Percentiles rank a stretch among this genome's conserved stretches.
These are phyloP conservation scores for Andricus curvator DNA, from an alignment of 2,888 invertebrate genomes.

Conservation along the genomic window DNA sequence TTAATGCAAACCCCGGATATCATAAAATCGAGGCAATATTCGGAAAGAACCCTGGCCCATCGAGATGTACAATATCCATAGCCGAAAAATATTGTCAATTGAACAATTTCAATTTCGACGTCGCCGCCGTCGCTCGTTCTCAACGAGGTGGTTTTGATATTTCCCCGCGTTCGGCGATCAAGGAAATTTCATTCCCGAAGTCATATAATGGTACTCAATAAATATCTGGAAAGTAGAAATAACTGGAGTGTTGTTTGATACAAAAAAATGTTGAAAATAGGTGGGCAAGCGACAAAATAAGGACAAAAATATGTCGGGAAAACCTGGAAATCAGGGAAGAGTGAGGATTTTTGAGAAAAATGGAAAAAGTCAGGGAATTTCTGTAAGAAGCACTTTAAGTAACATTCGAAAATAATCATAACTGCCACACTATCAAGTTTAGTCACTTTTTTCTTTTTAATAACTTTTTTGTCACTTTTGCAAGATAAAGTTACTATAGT, in stretches of 20 bases:
- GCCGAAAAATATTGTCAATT: slow-evolving; percentile 61
- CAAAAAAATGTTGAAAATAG: not conserved
- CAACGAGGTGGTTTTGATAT: slow-evolving; percentile 41
- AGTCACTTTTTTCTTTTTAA: too few relatives aligned
- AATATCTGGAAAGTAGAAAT: not conserved
- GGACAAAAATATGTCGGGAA: too few relatives aligned
- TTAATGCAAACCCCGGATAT: slow-evolving; percentile 42
- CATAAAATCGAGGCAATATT: slow-evolving; percentile 49
- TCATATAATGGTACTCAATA: slow-evolving; percentile 3
- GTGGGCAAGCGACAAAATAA: too few relatives aligned
- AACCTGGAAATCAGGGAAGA: too few relatives aligned
- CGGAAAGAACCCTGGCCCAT: slow-evolving; percentile 42
- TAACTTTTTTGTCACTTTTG: too few relatives aligned
- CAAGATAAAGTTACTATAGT: too few relatives aligned
- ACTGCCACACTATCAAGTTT: too few relatives aligned
- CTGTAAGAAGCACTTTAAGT: too few relatives aligned
- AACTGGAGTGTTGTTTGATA: not conserved
- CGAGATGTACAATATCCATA: slow-evolving; percentile 56
- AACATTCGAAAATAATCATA: too few relatives aligned
- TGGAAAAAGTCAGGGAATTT: too few relatives aligned
- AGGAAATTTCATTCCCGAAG: slow-evolving; percentile 17
- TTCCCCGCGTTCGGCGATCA: not conserved
- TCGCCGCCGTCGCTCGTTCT: slow-evolving; percentile 15
- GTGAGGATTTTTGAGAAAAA: too few relatives aligned
- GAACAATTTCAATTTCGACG: slow-evolving; percentile 57